Base-by-base conservation (phyloP, 2,113 vertebrate genomes). In the Todiramphus saurophagus region DNA sequence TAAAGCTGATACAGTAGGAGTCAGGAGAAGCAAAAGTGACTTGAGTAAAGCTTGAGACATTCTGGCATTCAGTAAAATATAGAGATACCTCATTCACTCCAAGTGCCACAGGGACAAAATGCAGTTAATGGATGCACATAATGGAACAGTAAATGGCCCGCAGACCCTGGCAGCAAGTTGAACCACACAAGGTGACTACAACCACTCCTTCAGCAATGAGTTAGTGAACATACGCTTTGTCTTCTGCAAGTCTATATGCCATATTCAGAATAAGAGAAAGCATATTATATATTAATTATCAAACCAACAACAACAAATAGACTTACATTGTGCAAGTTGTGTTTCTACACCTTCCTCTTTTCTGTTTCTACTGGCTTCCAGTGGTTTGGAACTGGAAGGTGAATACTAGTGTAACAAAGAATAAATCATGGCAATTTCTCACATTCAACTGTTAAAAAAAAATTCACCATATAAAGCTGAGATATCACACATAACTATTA, bases 101-200 rank as follows among this genome's bases (percentile, higher is more conserved):
- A 59, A 63, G 21, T 7, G 4, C 7, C 19, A 37, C 2, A 7
- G 12, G 6, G 30, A 41, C 16, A 75, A 28, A 90, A 63, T 13
- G 10, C 1, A 27, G 16, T 8, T 30, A 74, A 62, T 8, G 20
- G 37, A 63, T 13, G 10, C 1, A 27, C 14, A 8, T 30, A 74
- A 58, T 7, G 24, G 37, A 66, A 53, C 7, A 69, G 31, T 3
- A 74, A 44, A 25, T 8, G 7, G 27, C 6, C 39, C 23, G 35
- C 7, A 53, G 70, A 53, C 3, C 24, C 27, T 14, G 1, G 5
- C 20, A 46, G 2, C 0, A 1, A 48, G 12, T 44, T 50, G 19
- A 73, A 69, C 4, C 21, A 37, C 46, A 44, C 7, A 35, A 30
- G 21, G 10, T 16, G 46, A 56, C 30, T n/a, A 10, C 2, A 5